Percentiles rank a stretch among this genome's conserved stretches.
These are phyloP conservation scores for Theristicus caerulescens DNA, from an alignment of 2,113 vertebrate genomes.

Conservation along the genomic window DNA sequence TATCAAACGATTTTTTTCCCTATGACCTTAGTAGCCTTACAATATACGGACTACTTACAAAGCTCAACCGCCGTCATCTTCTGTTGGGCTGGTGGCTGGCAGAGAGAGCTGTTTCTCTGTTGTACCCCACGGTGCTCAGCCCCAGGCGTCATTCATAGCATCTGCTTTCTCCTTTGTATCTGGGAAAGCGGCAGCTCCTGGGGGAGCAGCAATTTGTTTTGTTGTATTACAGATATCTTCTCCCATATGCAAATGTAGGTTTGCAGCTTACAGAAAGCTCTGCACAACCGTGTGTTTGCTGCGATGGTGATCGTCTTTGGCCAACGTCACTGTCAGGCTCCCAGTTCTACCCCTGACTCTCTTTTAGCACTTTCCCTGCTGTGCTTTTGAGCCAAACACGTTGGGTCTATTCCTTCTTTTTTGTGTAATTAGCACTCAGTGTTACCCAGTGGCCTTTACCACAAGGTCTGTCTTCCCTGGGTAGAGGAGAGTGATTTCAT, in stretches of 20 bases:
- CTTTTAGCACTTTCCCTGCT: background rate
- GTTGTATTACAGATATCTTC: background rate
- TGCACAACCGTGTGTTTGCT: background rate
- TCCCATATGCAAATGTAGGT: background rate
- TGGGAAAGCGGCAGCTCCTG: background rate
- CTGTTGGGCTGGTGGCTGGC: background rate
- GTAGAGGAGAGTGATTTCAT: background rate
- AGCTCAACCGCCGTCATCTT: background rate
- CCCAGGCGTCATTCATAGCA: accelerated
- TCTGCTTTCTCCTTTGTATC: background rate
- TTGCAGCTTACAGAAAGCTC: background rate
- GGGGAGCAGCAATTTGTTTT: background rate
- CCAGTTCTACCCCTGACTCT: too few relatives aligned
- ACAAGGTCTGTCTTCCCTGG: background rate
- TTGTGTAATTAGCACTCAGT: background rate
- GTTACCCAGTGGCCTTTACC: background rate
- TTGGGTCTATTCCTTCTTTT: background rate
- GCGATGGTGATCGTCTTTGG: accelerated
- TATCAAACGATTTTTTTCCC: background rate
- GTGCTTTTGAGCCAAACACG: background rate
- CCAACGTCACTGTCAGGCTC: background rate
- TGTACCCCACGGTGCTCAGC: background rate
- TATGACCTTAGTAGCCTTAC: background rate
- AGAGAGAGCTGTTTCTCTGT: background rate
- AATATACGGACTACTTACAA: background rate